Base-by-base conservation (phyloP, 2,888 invertebrate genomes). In the Seira sanloemensis region DNA sequence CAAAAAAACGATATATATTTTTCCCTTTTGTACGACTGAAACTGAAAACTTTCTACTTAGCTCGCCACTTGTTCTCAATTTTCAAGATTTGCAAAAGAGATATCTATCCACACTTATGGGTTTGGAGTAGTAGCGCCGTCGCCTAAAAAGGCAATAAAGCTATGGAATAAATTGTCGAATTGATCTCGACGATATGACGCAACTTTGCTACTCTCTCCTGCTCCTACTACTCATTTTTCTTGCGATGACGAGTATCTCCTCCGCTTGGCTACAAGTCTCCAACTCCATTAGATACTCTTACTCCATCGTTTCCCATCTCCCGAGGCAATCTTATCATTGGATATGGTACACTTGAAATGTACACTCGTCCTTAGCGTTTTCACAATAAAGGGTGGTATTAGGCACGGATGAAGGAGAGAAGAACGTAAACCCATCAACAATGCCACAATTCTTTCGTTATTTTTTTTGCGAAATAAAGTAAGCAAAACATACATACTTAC, bases 101-200 rank as follows among this genome's bases (percentile, higher is more conserved):
- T 37, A n/a, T n/a, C n/a, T n/a, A n/a, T n/a, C n/a, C n/a, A n/a
- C n/a, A 37, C 37, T 37, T 7, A 37, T 37, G 12, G n/a, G n/a
- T n/a, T n/a, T 12, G 37, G 37, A 37, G 37, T 37, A 37, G 37
- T 12, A 37, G 18, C 25, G 1, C 19, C 27, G 19, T 9, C 18
- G 18, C 24, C 37, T 74, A 27, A 1, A 37, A 37, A 73, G 58
- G 80, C 19, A 80, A 74, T 75, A 80, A 75, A 75, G 73, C 67
- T 74, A 74, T 69, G 37, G 69, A 67, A 75, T 74, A 80, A 80
- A 74, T 80, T 80, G 74, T 75, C 75, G 68, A 74, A 80, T 69
- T 76, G 76, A 76, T 75, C 76, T 75, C 69, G 71, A 65, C 18
- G 37, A 75, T 76, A 76, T 81, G 81, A 75, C 71, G 81, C 75